Percentiles rank a stretch among this genome's conserved stretches.
Evolutionary conservation across 2,888 invertebrate genomes (phyloP).

Genomic region (Cetonia aurata): DNA sequence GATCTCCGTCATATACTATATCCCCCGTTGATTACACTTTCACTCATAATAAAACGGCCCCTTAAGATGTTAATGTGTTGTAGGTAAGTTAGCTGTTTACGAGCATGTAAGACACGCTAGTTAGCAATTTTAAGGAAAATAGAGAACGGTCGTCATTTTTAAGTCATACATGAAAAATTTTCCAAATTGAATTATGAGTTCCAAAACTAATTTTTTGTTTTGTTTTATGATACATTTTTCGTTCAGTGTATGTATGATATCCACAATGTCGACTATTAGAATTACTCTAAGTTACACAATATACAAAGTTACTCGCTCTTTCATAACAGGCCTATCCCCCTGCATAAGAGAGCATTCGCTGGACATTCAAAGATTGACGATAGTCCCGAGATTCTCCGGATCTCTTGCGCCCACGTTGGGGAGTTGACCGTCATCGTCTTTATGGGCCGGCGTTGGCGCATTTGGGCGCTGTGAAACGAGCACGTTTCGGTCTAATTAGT

Average conservation of each 20-base stretch:
- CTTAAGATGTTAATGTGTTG: slow-evolving; percentile 7
- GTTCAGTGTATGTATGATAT: no score
- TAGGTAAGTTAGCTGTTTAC: neutral
- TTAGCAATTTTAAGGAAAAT: no score
- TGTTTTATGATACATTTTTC: no score
- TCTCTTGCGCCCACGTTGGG: slow-evolving; percentile 11
- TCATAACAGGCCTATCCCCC: slow-evolving; percentile 2
- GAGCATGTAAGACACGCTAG: neutral
- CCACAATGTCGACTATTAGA: no score
- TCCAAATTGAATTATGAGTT: no score
- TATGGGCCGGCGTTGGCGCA: slow-evolving; percentile 6
- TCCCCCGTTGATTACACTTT: slow-evolving; percentile 19
- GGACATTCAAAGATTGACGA: slow-evolving; percentile 28
- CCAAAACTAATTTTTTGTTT: no score
- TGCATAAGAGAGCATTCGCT: slow-evolving; percentile 19
- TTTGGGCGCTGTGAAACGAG: slow-evolving; percentile 6
- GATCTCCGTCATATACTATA: slow-evolving; percentile 16
- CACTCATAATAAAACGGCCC: slow-evolving; percentile 11
- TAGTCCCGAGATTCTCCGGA: slow-evolving; percentile 20
- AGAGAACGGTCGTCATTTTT: no score
- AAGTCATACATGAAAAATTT: no score
- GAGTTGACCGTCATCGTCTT: slow-evolving; percentile 28
- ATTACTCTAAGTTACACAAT: no score
- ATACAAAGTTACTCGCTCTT: no score
- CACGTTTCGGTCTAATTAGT: slow-evolving; percentile 34